Evolutionary conservation across 2,797 vertebrate species (phyloP), one percentile per base, ranked within the genome.

Genomic region (Myripristis jacobus): DNA sequence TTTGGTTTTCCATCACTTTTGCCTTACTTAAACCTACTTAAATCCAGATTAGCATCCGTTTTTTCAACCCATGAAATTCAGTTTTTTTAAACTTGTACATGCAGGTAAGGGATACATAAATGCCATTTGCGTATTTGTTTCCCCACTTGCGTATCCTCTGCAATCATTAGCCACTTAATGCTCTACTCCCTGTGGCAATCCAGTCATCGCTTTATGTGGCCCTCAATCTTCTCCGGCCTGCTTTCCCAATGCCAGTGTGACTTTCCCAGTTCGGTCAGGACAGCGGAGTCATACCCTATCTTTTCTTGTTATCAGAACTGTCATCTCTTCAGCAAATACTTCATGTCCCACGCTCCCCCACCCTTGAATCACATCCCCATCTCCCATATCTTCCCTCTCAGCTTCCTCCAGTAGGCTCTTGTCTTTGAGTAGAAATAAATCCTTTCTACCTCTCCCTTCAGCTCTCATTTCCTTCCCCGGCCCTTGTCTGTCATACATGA

Each of bases 361-460:
- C 38, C 44, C 44, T 66, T 71, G 75, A 74, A 66, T 83, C 18
- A 62, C 68, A 79, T 24, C 18, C 55, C 25, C 56, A 47, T 70
- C 54, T 73, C 68, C 29, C 47, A 51, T 62, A 76, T 75, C 71
- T 68, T 15, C 31, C 59, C 61, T 18, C 38, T 57, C 55, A 56
- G 66, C 58, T 51, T 55, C 64, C 53, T 57, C n/a, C 50, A 48
- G 44, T 66, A 11, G 38, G 56, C 66, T 75, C 74, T 84, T 80
- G 78, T 80, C 44, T 25, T 18, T 66, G 60, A 66, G 79, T 69
- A 72, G 73, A 83, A 81, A 81, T 83, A 75, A 73, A 81, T 77
- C 70, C 52, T 59, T 22, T 36, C 65, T 16, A 1, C 25, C 18
- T 46, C 31, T 53, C 43, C n/a, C 48, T 73, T 68, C 54, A 22